Evolutionary conservation across 2,888 invertebrate genomes (phyloP).

Genomic region (Drosophila tanythrix): DNA sequence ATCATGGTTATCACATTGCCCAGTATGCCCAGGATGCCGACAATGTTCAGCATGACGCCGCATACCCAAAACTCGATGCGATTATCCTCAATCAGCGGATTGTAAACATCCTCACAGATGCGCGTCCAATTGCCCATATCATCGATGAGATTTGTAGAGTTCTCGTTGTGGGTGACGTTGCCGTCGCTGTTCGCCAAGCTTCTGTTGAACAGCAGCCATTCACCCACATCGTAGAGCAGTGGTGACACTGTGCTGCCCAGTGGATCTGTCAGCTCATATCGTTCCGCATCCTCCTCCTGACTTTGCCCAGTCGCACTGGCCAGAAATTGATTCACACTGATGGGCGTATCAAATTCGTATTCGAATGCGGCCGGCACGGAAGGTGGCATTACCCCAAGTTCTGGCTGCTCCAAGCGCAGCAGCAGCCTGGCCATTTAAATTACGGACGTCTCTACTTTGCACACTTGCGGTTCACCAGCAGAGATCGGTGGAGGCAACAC

Average conservation of each 20-base stretch:
- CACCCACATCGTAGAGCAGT: slow-evolving; percentile 23
- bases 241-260: slow-evolving; percentile 40
- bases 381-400: slow-evolving; percentile 53
- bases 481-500: slow-evolving; percentile 9
- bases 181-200: slow-evolving; percentile 7
- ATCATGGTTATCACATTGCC: slow-evolving; percentile 96
- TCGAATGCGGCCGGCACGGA: slow-evolving; percentile 58
- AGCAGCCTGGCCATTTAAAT: slow-evolving; percentile 35
- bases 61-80: slow-evolving; percentile 92
- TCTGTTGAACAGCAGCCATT: slow-evolving; percentile 21
- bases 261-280: slow-evolving; percentile 55
- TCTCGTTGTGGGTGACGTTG: slow-evolving; percentile 4
- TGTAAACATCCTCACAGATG: slow-evolving; percentile 74
- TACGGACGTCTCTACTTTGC: slow-evolving; percentile 1
- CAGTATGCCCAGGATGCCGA: slow-evolving; percentile 93
- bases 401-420: slow-evolving; percentile 47
- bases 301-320: slow-evolving; percentile 63
- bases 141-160: slow-evolving; percentile 46
- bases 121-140: slow-evolving; percentile 57
- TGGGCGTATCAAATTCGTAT: slow-evolving; percentile 59
- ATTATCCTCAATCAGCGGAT: slow-evolving; percentile 81
- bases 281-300: slow-evolving; percentile 43
- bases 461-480: slow-evolving; percentile 5
- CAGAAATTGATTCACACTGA: slow-evolving; percentile 72
- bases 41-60: slow-evolving; percentile 91